These are phyloP conservation scores for Polylopha cassiicola DNA, from an alignment of 2,888 invertebrate genomes.

Conservation along the genomic window DNA sequence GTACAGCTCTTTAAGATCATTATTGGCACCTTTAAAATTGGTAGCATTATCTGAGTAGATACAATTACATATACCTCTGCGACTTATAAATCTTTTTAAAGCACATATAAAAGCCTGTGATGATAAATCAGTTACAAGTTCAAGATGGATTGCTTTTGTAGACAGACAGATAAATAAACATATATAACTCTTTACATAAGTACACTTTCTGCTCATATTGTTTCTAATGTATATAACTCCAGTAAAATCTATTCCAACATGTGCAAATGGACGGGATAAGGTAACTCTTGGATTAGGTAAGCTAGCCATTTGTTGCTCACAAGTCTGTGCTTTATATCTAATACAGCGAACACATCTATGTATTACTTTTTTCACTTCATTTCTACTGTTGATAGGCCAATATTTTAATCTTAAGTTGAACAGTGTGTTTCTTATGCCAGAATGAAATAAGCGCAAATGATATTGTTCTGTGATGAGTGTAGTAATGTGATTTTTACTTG, in stretches of 20 bases:
- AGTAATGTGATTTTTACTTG: not conserved
- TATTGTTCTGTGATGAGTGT: not conserved
- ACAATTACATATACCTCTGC: conserved; percentile 13
- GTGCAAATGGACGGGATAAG: not conserved
- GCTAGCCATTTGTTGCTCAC: conserved; percentile 4
- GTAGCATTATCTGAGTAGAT: conserved; percentile 19
- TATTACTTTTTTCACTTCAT: not conserved
- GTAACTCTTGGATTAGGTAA: not conserved
- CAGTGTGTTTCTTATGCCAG: conserved; percentile 17
- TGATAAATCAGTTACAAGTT: conserved; percentile 8
- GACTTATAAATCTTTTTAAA: conserved; percentile 14
- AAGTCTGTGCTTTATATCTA: not conserved
- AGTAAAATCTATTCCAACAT: conserved; percentile 10
- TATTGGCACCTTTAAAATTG: conserved; percentile 12
- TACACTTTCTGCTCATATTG: conserved; percentile 1
- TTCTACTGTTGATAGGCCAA: conserved; percentile 8
- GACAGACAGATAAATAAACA: conserved; percentile 5
- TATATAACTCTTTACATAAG: conserved; percentile 8
- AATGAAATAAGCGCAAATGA: conserved; percentile 13
- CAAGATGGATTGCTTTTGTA: conserved; percentile 6
- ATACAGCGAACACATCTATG: conserved; percentile 1
- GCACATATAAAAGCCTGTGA: conserved; percentile 9
- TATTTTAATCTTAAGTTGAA: conserved; percentile 2
- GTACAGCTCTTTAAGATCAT: conserved; percentile 1
- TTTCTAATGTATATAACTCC: conserved; percentile 4